Base-by-base conservation (phyloP, 2,113 vertebrate species). In the Cinclus mexicanus region DNA sequence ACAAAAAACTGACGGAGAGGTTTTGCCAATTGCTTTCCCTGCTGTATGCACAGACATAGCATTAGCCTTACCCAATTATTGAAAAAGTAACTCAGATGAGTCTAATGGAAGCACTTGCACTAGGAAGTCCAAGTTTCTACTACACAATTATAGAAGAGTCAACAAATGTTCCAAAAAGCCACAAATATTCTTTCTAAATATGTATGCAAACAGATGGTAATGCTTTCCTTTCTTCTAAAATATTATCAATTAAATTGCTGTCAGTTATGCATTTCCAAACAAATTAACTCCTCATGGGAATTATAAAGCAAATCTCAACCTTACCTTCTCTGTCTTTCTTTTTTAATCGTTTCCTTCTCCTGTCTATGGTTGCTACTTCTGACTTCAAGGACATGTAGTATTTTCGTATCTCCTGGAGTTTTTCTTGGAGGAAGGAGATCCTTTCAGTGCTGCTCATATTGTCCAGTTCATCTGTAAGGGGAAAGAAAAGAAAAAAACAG, bases 271-370 rank as follows among this genome's bases (percentile, higher is more conserved):
- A 72, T 64, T 67, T 91, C 82, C 77, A 91, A 89, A 44, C 64
- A 85, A 85, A 87, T 24, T 52, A n/a, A 29, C 28, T 39, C 46
- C 16, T 74, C 16, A 12, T 25, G 33, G 90, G 65, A 81, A 84
- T 23, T 24, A 37, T 0, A 53, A 84, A 87, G 21, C 42, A 94
- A 71, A 88, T 64, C 31, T 71, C 39, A 29, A 37, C 72, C 46
- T 97, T 97, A 99, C 99, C 99, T 99, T 99, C 99, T 98, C 99
- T 97, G 93, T 99, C 99, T 93, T 99, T 99, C 99, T 99, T 99
- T 98, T 99, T 99, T 87, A 99, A 98, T 83, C 99, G 97, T 94
- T 99, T 99, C 95, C 99, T 98, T 87, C 98, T 98, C 69, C 99
- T 98, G 97, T 99, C 99, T 90, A 99, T 99, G 80, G 99, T 99